Conservation (phyloP, 1,140 invertebrate species). For the Sminthurinus signatus region DNA sequence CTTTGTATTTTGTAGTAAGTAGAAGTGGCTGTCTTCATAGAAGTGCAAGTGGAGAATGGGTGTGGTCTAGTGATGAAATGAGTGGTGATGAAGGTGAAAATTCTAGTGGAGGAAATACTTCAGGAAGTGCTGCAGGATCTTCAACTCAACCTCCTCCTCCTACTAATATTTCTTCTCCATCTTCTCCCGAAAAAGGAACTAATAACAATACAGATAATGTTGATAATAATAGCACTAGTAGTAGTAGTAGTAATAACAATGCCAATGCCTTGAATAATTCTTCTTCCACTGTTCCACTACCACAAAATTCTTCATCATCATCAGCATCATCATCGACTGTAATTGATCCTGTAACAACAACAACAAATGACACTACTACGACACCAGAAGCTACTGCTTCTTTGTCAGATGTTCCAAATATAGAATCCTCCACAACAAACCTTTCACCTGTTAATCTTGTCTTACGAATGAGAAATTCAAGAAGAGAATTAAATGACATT, state of each 20-base stretch:
- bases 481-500: slow-evolving; percentile 92
- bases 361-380: too few species aligned
- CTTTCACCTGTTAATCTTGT: slow-evolving; percentile 62
- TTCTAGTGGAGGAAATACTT: too few species aligned
- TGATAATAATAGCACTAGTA: slow-evolving; percentile 14
- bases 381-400: neutral
- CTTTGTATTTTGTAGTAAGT: slow-evolving; percentile 6
- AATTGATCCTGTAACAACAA: too few species aligned
- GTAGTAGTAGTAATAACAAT: slow-evolving; percentile 14
- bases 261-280: slow-evolving; percentile 7
- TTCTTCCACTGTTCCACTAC: slow-evolving; percentile 11
- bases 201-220: neutral
- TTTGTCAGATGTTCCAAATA: too few species aligned
- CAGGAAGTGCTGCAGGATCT: too few species aligned
- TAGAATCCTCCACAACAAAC: neutral
- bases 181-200: too few species aligned
- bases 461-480: slow-evolving; percentile 77
- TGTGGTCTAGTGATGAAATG: slow-evolving; percentile 84
- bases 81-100: neutral
- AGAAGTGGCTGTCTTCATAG: slow-evolving; percentile 82
- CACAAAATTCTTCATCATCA: too few species aligned
- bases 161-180: too few species aligned
- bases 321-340: too few species aligned
- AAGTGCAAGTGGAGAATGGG: slow-evolving; percentile 94
- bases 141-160: too few species aligned